phyloP scores from a whole-genome alignment of 2,113 vertebrate genomes.

The Petrocephalus microphthalmus region DNA sequence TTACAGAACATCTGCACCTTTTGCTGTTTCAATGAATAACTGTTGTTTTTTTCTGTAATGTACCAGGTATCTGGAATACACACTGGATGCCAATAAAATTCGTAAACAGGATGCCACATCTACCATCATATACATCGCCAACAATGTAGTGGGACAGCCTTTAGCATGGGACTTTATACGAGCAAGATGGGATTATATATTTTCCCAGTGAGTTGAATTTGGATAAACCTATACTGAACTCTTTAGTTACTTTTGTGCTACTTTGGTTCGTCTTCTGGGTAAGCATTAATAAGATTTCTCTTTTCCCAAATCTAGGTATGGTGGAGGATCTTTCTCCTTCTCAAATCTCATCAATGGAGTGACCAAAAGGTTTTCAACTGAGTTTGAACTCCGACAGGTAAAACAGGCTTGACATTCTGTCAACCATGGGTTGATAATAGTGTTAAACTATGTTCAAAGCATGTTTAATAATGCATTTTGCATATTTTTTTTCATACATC shows the following conservation, averaged over 20 bases:
- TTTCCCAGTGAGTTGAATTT: slow-evolving; percentile 64
- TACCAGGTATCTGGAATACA: slow-evolving; percentile 70
- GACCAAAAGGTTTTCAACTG: slow-evolving; percentile 65
- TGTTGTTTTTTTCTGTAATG: not conserved
- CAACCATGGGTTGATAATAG: not conserved
- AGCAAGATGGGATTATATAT: slow-evolving; percentile 68
- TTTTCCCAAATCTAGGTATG: slow-evolving; percentile 58
- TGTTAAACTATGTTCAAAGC: not conserved
- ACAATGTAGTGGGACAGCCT: slow-evolving; percentile 65
- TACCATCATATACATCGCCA: slow-evolving; percentile 70
- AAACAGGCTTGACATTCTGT: slow-evolving; percentile 21
- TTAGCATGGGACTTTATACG: slow-evolving; percentile 79
- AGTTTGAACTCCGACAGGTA: slow-evolving; percentile 74
- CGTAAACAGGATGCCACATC: slow-evolving; percentile 76
- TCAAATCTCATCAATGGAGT: slow-evolving; percentile 64
- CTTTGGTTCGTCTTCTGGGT: not conserved
- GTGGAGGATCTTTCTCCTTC: slow-evolving; percentile 81
- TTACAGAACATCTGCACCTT: not conserved
- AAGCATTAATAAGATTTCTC: not conserved
- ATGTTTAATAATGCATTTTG: not conserved
- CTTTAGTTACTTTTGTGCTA: not conserved
- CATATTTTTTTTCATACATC: not conserved
- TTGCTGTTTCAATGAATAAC: not conserved
- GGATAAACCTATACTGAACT: not conserved
- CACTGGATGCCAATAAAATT: slow-evolving; percentile 64